Evolutionary conservation across 2,113 vertebrate species (phyloP).

Genomic region (Laterallus jamaicensis): DNA sequence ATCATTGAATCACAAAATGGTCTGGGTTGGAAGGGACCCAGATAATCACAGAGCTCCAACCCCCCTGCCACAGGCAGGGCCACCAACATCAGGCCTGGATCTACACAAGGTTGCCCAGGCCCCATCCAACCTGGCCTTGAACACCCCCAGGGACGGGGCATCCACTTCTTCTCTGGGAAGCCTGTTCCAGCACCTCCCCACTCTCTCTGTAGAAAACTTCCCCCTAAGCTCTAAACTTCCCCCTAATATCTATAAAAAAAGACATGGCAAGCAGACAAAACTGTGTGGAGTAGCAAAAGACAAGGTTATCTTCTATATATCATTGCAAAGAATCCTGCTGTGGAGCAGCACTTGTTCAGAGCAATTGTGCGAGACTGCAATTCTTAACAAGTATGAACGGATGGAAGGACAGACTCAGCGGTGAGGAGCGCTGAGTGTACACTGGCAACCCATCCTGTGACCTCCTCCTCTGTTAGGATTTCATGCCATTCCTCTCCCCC

Average conservation of each 20-base stretch:
- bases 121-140: not conserved
- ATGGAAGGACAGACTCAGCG: not conserved
- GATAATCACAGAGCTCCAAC: too few species aligned
- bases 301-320: not conserved
- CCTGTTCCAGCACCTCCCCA: too few species aligned
- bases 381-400: not conserved
- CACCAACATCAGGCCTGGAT: too few species aligned
- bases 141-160: too few species aligned
- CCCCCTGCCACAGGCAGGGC: too few species aligned
- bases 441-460: not conserved
- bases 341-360: not conserved
- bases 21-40: too few species aligned
- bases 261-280: not conserved
- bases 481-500: not conserved
- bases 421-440: not conserved
- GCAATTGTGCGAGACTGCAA: not conserved
- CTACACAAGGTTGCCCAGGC: too few species aligned
- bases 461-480: not conserved
- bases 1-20: not conserved
- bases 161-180: too few species aligned
- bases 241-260: too few species aligned
- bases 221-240: too few species aligned
- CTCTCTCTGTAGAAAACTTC: too few species aligned
- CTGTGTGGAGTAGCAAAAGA: not conserved
- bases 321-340: not conserved